A percentile compares a stretch with the other conserved stretches of the same genome.
phyloP scores from a whole-genome alignment of 2,797 vertebrate species.

The Cossypha niveicapilla region DNA sequence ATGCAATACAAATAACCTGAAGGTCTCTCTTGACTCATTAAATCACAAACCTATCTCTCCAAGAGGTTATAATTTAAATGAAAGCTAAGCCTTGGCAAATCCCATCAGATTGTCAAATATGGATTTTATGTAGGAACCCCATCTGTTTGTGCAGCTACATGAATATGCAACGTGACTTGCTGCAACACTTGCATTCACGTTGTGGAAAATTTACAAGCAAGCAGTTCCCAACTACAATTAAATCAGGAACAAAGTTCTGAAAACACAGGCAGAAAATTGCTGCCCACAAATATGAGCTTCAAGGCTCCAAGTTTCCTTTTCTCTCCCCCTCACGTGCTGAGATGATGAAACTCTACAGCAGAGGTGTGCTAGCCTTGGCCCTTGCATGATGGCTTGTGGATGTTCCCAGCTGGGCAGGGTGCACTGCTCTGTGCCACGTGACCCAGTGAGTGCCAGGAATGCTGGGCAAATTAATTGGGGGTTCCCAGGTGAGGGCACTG shows the following conservation, averaged over 20 bases:
- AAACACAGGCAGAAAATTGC: not conserved
- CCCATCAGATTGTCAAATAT: slow-evolving; percentile 56
- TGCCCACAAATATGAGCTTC: not conserved
- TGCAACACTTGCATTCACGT: slow-evolving; percentile 38
- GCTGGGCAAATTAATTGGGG: not conserved
- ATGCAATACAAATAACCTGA: not conserved
- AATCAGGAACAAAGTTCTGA: slow-evolving; percentile 13
- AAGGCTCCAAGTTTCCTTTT: not conserved
- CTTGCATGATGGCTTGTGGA: accelerated
- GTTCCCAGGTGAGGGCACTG: not conserved
- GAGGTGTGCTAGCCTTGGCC: not conserved
- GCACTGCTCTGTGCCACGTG: accelerated
- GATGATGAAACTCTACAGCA: not conserved
- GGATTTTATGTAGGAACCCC: slow-evolving; percentile 58
- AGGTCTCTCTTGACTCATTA: slow-evolving; percentile 9
- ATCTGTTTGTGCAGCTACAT: slow-evolving; percentile 62
- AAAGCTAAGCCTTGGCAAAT: slow-evolving; percentile 60
- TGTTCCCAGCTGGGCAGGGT: not conserved
- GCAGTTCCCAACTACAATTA: not conserved
- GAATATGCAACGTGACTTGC: slow-evolving; percentile 48
- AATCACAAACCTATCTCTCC: not conserved
- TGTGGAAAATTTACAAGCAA: slow-evolving; percentile 9
- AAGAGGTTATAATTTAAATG: slow-evolving; percentile 59
- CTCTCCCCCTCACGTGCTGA: not conserved
- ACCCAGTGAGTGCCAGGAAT: accelerated